Evolutionary conservation across 2,113 vertebrate species (phyloP).

Genomic region (Urocitellus parryii): DNA sequence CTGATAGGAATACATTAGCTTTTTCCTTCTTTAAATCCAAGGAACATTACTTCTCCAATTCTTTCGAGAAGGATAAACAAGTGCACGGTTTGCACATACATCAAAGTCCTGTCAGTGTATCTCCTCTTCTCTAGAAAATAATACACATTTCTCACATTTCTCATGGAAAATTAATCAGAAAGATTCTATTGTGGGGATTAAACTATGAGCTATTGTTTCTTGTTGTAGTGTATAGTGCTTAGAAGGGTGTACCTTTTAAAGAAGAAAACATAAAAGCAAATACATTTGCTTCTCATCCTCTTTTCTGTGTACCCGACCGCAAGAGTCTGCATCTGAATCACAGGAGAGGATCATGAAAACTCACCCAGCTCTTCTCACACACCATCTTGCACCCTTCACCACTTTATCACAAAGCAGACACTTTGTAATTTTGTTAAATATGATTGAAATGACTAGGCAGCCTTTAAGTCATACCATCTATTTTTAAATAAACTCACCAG

Average conservation of each 20-base stretch:
- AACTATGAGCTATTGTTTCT: background rate
- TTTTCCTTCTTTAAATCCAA: background rate
- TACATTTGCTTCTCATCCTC: background rate
- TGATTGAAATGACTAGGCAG: background rate
- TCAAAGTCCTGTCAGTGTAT: conserved; percentile 23
- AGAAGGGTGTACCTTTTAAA: background rate
- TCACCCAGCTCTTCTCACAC: background rate
- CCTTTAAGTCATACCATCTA: conserved; percentile 29
- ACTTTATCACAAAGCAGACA: background rate
- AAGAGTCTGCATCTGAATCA: conserved; percentile 61
- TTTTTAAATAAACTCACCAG: background rate
- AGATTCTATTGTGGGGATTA: background rate
- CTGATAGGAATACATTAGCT: conserved; percentile 23
- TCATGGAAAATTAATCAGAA: conserved; percentile 8
- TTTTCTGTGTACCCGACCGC: conserved; percentile 39
- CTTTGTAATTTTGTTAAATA: background rate
- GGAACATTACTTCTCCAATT: conserved; percentile 18
- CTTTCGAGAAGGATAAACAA: conserved; percentile 48
- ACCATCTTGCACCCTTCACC: background rate
- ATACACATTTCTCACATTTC: conserved; percentile 40
- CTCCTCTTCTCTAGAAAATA: conserved; percentile 37
- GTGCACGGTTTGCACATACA: background rate
- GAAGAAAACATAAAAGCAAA: conserved; percentile 49
- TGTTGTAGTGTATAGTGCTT: background rate
- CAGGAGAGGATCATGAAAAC: background rate